Conservation (phyloP, 2,113 vertebrate species). For the Cnemophilus loriae region DNA sequence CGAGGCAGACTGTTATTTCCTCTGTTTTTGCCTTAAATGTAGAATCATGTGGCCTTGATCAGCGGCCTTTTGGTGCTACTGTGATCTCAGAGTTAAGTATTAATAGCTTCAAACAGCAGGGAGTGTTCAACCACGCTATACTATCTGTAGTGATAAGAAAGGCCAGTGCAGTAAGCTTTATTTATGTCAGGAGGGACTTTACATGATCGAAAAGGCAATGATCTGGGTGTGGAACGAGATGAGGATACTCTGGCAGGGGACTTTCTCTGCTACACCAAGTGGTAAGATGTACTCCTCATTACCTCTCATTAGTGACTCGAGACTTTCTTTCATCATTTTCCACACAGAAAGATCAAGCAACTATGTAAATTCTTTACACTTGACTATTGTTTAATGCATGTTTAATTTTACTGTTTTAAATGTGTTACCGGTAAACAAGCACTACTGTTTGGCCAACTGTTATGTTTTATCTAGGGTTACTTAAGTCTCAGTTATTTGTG, state of each 20-base stretch:
- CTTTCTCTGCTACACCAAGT: background rate
- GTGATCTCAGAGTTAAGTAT: background rate
- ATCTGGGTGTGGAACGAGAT: background rate
- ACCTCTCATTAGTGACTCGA: background rate
- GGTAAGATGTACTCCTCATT: background rate
- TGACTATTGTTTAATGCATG: background rate
- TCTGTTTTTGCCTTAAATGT: background rate
- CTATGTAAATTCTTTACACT: background rate
- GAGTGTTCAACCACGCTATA: background rate
- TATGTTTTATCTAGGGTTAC: background rate
- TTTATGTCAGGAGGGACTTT: background rate
- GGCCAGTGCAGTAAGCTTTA: background rate
- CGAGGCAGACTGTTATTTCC: background rate
- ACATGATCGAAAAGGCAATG: background rate
- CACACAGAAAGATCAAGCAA: background rate
- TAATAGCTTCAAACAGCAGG: background rate
- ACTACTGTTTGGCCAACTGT: background rate
- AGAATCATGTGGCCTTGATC: background rate
- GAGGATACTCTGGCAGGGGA: background rate
- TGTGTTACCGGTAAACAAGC: background rate
- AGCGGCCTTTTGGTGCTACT: background rate
- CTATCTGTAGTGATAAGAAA: background rate
- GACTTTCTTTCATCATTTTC: background rate
- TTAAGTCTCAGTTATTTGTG: conserved; percentile 33
- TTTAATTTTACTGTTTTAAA: background rate